Evolutionary conservation across 2,888 invertebrate species (phyloP).

Genomic region (Polydrusus tereticollis): DNA sequence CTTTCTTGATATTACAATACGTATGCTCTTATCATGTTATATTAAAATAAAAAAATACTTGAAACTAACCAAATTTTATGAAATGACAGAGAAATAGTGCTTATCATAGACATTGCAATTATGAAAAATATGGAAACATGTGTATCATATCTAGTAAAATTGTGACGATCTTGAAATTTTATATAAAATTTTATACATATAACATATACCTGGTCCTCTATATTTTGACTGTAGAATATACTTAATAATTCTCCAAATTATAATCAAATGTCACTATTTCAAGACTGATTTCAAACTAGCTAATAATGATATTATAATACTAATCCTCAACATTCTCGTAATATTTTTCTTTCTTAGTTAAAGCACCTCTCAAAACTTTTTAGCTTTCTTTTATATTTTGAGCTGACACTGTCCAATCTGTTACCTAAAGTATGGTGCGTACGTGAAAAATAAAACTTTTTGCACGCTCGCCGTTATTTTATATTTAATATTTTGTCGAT

Average conservation of each 20-base stretch:
- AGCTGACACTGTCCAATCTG: constrained; percentile 7
- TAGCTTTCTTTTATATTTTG: neutral
- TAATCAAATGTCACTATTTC: too few relatives aligned
- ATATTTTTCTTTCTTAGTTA: neutral
- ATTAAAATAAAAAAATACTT: too few relatives aligned
- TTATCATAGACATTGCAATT: neutral
- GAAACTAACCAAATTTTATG: too few relatives aligned
- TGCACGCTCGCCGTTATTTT: neutral
- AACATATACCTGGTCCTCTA: neutral
- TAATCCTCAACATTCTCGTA: neutral
- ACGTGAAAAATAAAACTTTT: constrained; percentile 23
- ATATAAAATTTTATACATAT: neutral
- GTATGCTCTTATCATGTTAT: too few relatives aligned
- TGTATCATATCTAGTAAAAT: neutral
- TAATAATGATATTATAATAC: too few relatives aligned
- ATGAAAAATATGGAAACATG: neutral
- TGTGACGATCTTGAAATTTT: neutral
- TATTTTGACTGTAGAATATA: too few relatives aligned
- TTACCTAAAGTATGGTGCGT: constrained; percentile 17
- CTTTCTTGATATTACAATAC: too few relatives aligned
- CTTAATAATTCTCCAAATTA: too few relatives aligned
- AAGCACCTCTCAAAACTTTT: neutral
- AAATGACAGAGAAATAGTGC: neutral
- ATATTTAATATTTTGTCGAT: constrained; percentile 10
- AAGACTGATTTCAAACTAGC: too few relatives aligned